Conservation (phyloP, 2,797 vertebrate species). For the Sparus aurata region DNA sequence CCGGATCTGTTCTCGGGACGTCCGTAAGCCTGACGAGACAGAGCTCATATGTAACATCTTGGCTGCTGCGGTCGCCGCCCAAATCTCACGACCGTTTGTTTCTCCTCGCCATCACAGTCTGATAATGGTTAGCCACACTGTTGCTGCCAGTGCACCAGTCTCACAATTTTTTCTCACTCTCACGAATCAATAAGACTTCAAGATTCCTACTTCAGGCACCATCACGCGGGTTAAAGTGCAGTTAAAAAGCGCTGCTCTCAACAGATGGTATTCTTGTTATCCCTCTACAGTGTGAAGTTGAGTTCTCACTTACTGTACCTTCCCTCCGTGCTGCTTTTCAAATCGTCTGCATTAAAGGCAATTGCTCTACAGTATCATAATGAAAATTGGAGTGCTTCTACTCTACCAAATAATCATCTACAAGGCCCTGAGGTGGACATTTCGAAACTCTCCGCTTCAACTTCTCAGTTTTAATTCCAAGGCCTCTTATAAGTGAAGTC, state of each 20-base stretch:
- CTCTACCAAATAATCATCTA: constrained; percentile 12
- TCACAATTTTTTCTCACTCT: constrained; percentile 1
- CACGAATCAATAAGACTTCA: constrained; percentile 1
- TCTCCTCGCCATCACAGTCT: constrained; percentile 2
- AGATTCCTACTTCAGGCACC: constrained; percentile 9
- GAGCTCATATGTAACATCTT: constrained; percentile 15
- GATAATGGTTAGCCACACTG: not conserved
- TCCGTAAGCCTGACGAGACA: not conserved
- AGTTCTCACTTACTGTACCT: constrained; percentile 17
- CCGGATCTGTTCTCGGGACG: constrained; percentile 14
- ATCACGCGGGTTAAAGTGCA: constrained; percentile 4
- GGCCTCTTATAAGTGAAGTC: not conserved
- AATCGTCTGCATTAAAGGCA: constrained; percentile 36
- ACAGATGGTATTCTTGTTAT: constrained; percentile 21
- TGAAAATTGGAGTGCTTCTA: constrained; percentile 33
- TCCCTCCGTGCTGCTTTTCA: constrained; percentile 35
- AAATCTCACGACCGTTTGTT: not conserved
- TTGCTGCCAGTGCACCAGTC: not conserved
- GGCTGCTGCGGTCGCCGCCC: constrained; percentile 5
- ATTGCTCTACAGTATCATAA: constrained; percentile 10
- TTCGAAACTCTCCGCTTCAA: constrained; percentile 31
- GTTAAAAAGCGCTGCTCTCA: constrained; percentile 26
- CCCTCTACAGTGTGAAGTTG: constrained; percentile 16
- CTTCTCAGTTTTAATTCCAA: constrained; percentile 9
- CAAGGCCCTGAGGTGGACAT: constrained; percentile 40